These are phyloP conservation scores for Sphaeridia pumilis DNA, from an alignment of 2,888 invertebrate species.

Conservation along the genomic window DNA sequence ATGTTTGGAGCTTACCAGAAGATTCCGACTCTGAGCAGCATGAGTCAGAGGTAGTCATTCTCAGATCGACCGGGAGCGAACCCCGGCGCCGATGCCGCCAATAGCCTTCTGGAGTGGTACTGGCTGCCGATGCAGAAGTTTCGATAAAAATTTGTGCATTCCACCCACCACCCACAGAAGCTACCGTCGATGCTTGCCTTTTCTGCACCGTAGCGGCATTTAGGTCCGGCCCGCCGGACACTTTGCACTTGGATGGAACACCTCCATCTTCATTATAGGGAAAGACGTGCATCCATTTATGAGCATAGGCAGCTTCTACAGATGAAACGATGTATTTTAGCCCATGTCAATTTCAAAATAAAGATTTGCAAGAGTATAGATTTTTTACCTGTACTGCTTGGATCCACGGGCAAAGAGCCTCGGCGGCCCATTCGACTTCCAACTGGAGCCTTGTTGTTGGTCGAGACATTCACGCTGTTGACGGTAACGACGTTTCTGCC, in stretches of 20 bases:
- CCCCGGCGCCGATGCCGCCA: constrained; percentile 34
- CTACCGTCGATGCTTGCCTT: constrained; percentile 19
- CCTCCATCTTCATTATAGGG: constrained; percentile 33
- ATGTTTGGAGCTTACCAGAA: constrained; percentile 24
- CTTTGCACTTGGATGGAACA: constrained; percentile 30
- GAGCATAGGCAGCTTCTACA: constrained; percentile 31
- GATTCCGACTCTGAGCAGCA: constrained; percentile 36
- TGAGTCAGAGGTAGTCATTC: constrained; percentile 33
- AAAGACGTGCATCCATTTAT: constrained; percentile 35
- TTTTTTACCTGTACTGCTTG: constrained; percentile 14
- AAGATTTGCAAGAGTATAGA: too few species aligned
- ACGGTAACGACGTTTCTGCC: too few species aligned
- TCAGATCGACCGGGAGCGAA: constrained; percentile 34
- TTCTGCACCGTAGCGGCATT: constrained; percentile 32
- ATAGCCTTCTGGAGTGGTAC: constrained; percentile 19
- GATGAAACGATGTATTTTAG: too few species aligned
- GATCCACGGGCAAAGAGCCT: constrained; percentile 29
- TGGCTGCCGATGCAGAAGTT: constrained; percentile 22
- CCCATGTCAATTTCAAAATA: too few species aligned
- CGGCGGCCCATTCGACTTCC: constrained; percentile 32
- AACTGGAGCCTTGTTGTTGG: too few species aligned
- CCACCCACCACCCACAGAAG: constrained; percentile 23
- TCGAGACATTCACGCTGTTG: too few species aligned
- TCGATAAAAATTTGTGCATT: constrained; percentile 34
- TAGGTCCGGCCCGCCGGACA: constrained; percentile 34